Conservation (phyloP, 2,888 invertebrate genomes). For the Serrognathus titanus region DNA sequence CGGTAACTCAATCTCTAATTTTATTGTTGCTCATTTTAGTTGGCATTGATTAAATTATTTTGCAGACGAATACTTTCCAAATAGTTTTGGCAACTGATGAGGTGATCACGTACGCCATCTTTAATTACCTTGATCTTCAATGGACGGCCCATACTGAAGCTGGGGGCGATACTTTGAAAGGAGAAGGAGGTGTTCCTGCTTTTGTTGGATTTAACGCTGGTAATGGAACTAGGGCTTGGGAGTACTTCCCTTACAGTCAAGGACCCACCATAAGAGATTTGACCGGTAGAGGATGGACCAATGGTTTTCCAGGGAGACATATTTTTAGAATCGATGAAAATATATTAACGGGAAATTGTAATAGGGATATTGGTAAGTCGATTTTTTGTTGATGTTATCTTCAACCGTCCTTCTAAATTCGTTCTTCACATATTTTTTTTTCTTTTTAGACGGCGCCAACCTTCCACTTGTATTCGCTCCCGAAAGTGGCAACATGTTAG, state of each 20-base stretch:
- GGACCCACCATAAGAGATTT: slow-evolving; percentile 79
- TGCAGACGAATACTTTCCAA: slow-evolving; percentile 93
- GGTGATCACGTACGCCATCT: slow-evolving; percentile 90
- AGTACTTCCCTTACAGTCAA: slow-evolving; percentile 89
- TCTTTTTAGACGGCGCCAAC: slow-evolving; percentile 68
- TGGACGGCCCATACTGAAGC: slow-evolving; percentile 93
- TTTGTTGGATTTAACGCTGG: slow-evolving; percentile 96
- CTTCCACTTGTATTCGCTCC: slow-evolving; percentile 85
- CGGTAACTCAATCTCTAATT: slow-evolving; percentile 50
- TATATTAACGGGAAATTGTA: slow-evolving; percentile 89
- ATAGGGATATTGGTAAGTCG: slow-evolving; percentile 75
- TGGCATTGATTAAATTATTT: slow-evolving; percentile 5
- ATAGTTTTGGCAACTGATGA: slow-evolving; percentile 89
- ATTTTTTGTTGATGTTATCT: too few relatives aligned
- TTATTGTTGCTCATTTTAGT: background rate
- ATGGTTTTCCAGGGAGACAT: slow-evolving; percentile 85
- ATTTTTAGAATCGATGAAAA: slow-evolving; percentile 94
- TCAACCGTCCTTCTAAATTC: too few relatives aligned
- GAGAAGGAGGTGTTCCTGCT: slow-evolving; percentile 84
- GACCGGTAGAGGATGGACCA: slow-evolving; percentile 81
- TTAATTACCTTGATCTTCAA: slow-evolving; percentile 87
- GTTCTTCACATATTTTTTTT: background rate
- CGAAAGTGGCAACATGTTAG: slow-evolving; percentile 95
- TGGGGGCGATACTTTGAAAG: slow-evolving; percentile 81
- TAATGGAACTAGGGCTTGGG: slow-evolving; percentile 84